These are phyloP conservation scores for Ptyas mucosa DNA, from an alignment of 2,113 vertebrate genomes.

Conservation along the genomic window DNA sequence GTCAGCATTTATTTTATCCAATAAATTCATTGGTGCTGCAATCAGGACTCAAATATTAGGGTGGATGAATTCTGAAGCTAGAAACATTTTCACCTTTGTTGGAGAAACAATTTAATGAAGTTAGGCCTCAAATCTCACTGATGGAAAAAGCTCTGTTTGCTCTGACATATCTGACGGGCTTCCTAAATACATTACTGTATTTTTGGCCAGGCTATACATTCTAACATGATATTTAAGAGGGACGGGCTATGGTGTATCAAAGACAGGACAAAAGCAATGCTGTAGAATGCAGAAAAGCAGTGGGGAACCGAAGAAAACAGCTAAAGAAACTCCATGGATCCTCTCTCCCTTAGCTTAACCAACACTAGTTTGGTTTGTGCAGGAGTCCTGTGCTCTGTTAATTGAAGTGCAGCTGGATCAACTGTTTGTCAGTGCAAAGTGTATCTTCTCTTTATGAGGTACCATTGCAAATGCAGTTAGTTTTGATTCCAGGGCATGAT, in stretches of 20 bases:
- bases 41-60: constrained; percentile 54
- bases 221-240: not conserved
- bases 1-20: constrained; percentile 67
- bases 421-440: constrained; percentile 41
- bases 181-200: constrained; percentile 31
- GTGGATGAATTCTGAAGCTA: constrained; percentile 35
- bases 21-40: constrained; percentile 70
- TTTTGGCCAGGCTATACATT: constrained; percentile 16
- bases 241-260: not conserved
- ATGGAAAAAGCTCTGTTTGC: constrained; percentile 32
- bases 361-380: constrained; percentile 35
- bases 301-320: constrained; percentile 16
- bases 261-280: not conserved
- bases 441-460: constrained; percentile 28
- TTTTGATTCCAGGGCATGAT: constrained; percentile 27
- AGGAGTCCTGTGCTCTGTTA: constrained; percentile 44
- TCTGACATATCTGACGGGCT: constrained; percentile 45
- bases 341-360: constrained; percentile 34
- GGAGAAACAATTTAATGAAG: constrained; percentile 61
- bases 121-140: constrained; percentile 32
- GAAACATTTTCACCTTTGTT: constrained; percentile 68
- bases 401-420: constrained; percentile 51
- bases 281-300: not conserved
- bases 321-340: not conserved
- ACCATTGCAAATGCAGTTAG: constrained; percentile 28